Evolutionary conservation across 2,888 invertebrate species (phyloP).

Genomic region (Vesta saturnalis): DNA sequence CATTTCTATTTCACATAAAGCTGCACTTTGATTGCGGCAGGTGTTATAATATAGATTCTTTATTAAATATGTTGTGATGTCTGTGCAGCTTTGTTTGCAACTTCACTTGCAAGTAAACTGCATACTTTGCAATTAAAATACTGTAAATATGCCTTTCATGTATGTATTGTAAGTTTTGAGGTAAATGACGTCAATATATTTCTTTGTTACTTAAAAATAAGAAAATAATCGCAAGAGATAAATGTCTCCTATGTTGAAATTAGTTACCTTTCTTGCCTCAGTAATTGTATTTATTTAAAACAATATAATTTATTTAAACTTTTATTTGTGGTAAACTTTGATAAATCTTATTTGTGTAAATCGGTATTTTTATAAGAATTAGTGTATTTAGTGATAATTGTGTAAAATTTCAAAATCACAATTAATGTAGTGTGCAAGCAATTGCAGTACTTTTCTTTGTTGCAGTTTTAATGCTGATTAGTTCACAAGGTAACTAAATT

Average conservation of each 20-base stretch:
- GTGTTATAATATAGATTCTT: conserved; percentile 12
- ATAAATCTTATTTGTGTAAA: conserved; percentile 42
- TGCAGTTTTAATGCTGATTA: conserved; percentile 40
- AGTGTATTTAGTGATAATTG: conserved; percentile 45
- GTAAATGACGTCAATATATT: conserved; percentile 28
- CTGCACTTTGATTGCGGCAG: conserved; percentile 23
- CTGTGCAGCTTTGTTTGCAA: conserved; percentile 28
- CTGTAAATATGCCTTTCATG: conserved; percentile 52
- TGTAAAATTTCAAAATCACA: conserved; percentile 43
- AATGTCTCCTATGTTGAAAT: conserved; percentile 32
- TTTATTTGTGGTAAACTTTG: conserved; percentile 27
- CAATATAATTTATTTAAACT: conserved; percentile 21
- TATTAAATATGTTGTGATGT: conserved; percentile 26
- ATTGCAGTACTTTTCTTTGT: conserved; percentile 38
- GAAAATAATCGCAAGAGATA: conserved; percentile 17
- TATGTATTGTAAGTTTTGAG: conserved; percentile 49
- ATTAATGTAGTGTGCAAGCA: conserved; percentile 46
- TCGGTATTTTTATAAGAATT: conserved; percentile 49
- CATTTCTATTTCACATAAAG: conserved; percentile 20
- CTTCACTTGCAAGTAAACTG: conserved; percentile 30
- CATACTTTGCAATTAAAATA: conserved; percentile 38
- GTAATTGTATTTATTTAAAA: conserved; percentile 23
- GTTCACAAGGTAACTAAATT: conserved; percentile 37
- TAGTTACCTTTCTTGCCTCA: conserved; percentile 35
- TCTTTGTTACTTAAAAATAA: conserved; percentile 26